A percentile compares a stretch with the other conserved stretches of the same genome.
phyloP scores from a whole-genome alignment of 2,113 vertebrate species.

The Oceanites oceanicus region DNA sequence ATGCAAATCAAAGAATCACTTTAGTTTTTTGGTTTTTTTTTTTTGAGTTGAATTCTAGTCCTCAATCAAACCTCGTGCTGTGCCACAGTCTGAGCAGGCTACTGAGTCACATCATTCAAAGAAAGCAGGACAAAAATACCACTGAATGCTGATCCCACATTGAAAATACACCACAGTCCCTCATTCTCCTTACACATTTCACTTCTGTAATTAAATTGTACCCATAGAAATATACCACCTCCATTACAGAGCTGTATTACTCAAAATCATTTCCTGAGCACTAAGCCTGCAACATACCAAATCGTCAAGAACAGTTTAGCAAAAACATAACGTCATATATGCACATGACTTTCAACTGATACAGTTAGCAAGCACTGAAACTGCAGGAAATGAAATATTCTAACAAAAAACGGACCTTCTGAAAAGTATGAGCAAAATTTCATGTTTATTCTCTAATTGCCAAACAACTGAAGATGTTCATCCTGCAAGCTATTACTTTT shows the following conservation, averaged over 20 bases:
- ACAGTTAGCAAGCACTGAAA: background rate
- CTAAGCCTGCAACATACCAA: conserved; percentile 1
- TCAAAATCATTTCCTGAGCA: conserved; percentile 39
- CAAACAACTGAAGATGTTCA: background rate
- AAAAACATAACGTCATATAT: conserved; percentile 31
- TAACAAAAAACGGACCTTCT: background rate
- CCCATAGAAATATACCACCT: background rate
- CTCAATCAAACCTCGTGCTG: background rate
- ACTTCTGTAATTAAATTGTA: conserved; percentile 6
- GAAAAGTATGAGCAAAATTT: background rate
- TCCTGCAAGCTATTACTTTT: background rate
- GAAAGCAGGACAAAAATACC: conserved; percentile 18
- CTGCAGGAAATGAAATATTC: background rate
- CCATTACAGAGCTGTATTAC: background rate
- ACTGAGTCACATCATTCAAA: conserved; percentile 22
- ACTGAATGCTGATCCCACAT: background rate
- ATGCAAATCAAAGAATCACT: conserved; percentile 10
- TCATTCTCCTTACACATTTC: background rate
- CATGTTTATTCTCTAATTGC: background rate
- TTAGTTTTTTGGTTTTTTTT: background rate
- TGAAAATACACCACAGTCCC: conserved; percentile 1
- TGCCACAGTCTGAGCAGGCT: background rate
- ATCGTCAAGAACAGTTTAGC: background rate
- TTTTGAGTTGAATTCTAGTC: background rate
- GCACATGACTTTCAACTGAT: conserved; percentile 46